Conservation (phyloP, 2,797 vertebrate genomes). For the Austrolebias charrua region DNA sequence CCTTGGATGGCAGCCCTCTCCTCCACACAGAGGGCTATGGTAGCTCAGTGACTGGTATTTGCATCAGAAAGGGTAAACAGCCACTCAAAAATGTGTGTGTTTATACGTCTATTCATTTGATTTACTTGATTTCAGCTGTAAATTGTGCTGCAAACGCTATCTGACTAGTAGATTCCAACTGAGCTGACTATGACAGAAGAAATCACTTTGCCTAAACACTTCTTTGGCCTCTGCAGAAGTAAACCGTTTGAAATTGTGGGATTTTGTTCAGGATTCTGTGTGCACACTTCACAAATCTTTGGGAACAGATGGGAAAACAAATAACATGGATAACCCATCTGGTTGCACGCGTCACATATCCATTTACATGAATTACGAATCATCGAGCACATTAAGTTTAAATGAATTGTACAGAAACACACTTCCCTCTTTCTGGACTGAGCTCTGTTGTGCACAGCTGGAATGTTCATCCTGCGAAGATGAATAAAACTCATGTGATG, state of each 20-base stretch:
- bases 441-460: no score
- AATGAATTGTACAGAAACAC: neutral
- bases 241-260: neutral
- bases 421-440: neutral
- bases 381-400: neutral
- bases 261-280: neutral
- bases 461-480: no score
- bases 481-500: no score
- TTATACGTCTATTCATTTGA: neutral
- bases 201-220: neutral
- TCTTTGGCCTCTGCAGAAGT: neutral
- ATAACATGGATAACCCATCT: conserved; percentile 2
- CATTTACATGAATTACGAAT: neutral
- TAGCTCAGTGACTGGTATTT: no score
- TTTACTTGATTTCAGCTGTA: neutral
- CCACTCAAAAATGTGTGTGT: neutral
- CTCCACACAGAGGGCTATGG: no score
- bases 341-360: neutral
- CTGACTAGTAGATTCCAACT: neutral
- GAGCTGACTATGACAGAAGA: neutral
- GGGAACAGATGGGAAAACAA: conserved; percentile 1
- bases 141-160: no score
- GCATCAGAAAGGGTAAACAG: no score
- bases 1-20: no score
- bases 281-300: conserved; percentile 4